Evolutionary conservation across 2,888 invertebrate species (phyloP), one percentile per base, ranked within the genome.

Genomic region (Tuta absoluta): DNA sequence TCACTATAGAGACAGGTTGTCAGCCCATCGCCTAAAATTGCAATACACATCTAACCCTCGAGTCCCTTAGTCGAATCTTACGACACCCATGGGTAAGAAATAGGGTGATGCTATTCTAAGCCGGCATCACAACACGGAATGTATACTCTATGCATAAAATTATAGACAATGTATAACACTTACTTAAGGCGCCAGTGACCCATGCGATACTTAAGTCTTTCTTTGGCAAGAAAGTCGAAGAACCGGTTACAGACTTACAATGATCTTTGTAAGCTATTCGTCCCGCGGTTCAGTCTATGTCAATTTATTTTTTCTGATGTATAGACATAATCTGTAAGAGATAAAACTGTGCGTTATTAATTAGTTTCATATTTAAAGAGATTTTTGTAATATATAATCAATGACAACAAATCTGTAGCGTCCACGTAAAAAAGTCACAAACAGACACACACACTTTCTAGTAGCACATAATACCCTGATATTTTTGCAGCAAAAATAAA

Each of bases 401-500:
- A 10, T 33, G 10, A 33, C 7, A 33, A 45, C 17, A 17, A 17
- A 4, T 17, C 45, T 17, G 45, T 17, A 45, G 5, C 3, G n/a
- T 17, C n/a, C 1, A 5, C 1, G 45, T 45, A 1, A n/a, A 45
- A n/a, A 4, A 8, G 33, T 8, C 33, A n/a, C 45, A 45, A 45
- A 45, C 17, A n/a, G n/a, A 41, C 41, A 38, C 38, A 12, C n/a
- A 17, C 17, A n/a, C 45, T 3, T 45, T 17, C 1, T 58, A n/a
- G n/a, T n/a, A 28, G n/a, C 2, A 41, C 7, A 37, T 14, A 60
- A 24, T 45, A 45, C 21, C 23, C 12, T 60, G 60, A 38, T 60
- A 60, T 60, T 60, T 41, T 45, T 28, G n/a, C 38, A 38, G 21
- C 28, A 56, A 56, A 56, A 56, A 56, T 56, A 56, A 58, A 19